Percentiles rank a stretch among this genome's conserved stretches.
Evolutionary conservation across 2,888 invertebrate genomes (phyloP).

Genomic region (Dolichopus griseipennis): DNA sequence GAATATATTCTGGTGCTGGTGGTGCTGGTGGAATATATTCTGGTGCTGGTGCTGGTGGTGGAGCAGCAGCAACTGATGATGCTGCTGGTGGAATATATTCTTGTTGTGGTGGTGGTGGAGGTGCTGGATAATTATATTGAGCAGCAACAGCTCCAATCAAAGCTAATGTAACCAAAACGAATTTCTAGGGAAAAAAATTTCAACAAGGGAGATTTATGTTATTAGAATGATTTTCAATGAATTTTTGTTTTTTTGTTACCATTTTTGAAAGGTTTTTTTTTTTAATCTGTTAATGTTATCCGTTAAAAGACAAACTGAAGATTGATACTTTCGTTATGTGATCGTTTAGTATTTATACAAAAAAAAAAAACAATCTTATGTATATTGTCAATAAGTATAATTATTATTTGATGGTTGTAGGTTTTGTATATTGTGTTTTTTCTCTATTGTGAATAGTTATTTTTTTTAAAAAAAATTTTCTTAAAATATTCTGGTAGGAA

Average conservation of each 20-base stretch:
- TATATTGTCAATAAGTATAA: not conserved
- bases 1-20: not conserved
- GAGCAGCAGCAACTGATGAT: not conserved
- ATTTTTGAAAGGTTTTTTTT: not conserved
- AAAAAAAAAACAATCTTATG: too few relatives aligned
- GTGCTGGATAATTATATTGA: not conserved
- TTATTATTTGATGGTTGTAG: not conserved
- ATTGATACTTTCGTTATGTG: not conserved
- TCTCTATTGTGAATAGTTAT: too few relatives aligned
- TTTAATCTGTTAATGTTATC: not conserved
- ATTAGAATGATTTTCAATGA: not conserved
- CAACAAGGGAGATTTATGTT: not conserved
- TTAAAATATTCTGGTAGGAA: conserved; percentile 1
- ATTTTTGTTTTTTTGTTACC: not conserved
- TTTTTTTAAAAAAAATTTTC: not conserved
- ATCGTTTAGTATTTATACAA: not conserved
- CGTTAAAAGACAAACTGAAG: not conserved
- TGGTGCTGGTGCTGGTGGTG: conserved; percentile 4
- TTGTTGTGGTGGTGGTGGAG: not conserved
- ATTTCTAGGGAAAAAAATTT: not conserved
- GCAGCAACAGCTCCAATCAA: not conserved
- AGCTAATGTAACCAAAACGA: not conserved
- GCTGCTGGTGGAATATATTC: conserved; percentile 1
- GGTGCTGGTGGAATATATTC: conserved; percentile 1
- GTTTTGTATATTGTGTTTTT: too few relatives aligned